Base-by-base conservation (phyloP, 2,797 vertebrate species). In the Dendrocincla fuliginosa region DNA sequence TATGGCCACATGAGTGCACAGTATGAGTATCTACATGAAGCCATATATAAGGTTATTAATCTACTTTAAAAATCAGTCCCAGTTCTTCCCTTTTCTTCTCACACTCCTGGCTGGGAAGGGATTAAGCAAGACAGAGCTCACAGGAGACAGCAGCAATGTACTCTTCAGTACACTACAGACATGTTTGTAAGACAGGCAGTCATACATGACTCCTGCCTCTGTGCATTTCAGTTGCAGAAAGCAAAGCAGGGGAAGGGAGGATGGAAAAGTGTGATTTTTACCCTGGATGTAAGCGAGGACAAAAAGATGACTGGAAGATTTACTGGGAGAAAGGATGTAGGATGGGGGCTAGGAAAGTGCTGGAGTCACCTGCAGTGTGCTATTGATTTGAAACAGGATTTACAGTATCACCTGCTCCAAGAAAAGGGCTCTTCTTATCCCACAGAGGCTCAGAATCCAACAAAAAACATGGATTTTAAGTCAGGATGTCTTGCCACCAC, bases 1-100 rank as follows among this genome's bases (percentile, higher is more conserved):
- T 5, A 39, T 0, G 0, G 41, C n/a, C 59, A 53, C 10, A 0
- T 1, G 11, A 76, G 23, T 8, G 18, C 46, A 32, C 27, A 33
- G 53, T 6, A 3, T 1, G 7, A 73, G 7, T 13, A 35, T 3
- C 50, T 16, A 12, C 0, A 0, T 0, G 1, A 89, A 83, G 5
- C 20, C 30, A 10, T 2, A 22, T 3, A 24, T 5, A 57, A 76
- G 11, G 33, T 42, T 35, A 71, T 41, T 41, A 42, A 84, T 16
- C 22, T 63, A 39, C 11, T 55, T 33, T 0, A 47, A 79, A 89
- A 73, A 39, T 47, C n/a, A 68, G 86, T 27, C 35, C 30, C 39
- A 33, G 11, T 16, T 73, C 16, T 84, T 61, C 11, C 30, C 19
- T 84, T 25, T 83, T 37, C 35, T 63, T 14, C 32, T 5, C 18